Evolutionary conservation across 1,140 invertebrate genomes (phyloP), one percentile per base, ranked within the genome.

Genomic region (Daktulosphaira vitifoliae): DNA sequence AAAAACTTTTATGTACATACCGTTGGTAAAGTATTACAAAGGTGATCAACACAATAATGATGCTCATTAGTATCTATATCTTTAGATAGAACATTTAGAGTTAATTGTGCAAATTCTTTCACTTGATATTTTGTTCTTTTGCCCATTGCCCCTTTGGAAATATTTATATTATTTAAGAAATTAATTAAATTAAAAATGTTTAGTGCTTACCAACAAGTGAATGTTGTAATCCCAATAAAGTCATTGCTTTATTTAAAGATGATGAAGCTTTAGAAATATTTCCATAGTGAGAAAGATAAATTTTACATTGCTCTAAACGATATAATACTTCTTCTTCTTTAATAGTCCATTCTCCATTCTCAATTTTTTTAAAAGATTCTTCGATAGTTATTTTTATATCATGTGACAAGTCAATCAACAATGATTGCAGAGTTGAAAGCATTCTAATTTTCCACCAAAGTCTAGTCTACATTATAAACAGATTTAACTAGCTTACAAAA

Each of bases 51-150:
- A 37, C 78, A 78, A 37, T 75, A 69, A 2, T 73, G 73, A 22
- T 79, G 56, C n/a, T 69, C 71, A 69, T 75, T 62, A n/a, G 65
- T 71, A 26, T 71, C 68, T 44, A 65, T 68, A 65, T 77, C 69
- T 71, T 80, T 76, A 18, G 76, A 51, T 77, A 75, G n/a, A 66
- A 90, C 77, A 66, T 82, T 78, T 0, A 96, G 72, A 18, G 85
- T 81, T 37, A 97, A 75, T 72, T 96, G 94, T 0, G 94, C 81
- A 22, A 91, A 75, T 42, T 86, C 80, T 54, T 85, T 82, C 69
- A 85, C 77, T 75, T 98, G 94, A 74, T 83, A 94, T 72, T 86
- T 87, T 16, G 93, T 97, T 66, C 94, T 79, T 74, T 90, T 92
- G 8, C 94, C 94, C 50, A 96, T 74, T 15, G 84, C 78, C 68